These are phyloP conservation scores for Arvicola amphibius DNA, from an alignment of 2,797 vertebrate species.

Conservation along the genomic window DNA sequence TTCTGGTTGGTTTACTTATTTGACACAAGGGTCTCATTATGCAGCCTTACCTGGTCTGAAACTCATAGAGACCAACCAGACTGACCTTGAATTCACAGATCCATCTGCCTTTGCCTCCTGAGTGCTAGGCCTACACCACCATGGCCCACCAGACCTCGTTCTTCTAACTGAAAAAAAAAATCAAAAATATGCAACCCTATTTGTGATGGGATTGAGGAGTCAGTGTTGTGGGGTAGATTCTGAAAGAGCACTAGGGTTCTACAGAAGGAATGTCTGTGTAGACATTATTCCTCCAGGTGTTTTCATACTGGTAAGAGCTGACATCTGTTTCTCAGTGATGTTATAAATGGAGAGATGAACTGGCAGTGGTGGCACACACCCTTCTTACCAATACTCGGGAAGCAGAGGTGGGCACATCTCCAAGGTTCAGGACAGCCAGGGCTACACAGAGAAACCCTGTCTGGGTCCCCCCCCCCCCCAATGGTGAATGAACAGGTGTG, in stretches of 20 bases:
- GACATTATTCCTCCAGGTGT: not conserved
- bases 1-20: not conserved
- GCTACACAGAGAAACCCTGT: not conserved
- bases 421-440: not conserved
- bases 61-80: not conserved
- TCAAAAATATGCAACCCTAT: not conserved
- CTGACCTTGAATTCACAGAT: not conserved
- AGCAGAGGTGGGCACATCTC: not conserved
- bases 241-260: not conserved
- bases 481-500: not conserved
- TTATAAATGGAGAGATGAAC: not conserved
- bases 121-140: not conserved
- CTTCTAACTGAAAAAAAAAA: not conserved
- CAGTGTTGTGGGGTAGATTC: not conserved
- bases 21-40: not conserved
- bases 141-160: not conserved
- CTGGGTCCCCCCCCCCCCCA: too few species aligned
- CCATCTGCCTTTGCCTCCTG: too few species aligned
- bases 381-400: not conserved
- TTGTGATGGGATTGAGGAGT: not conserved
- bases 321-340: not conserved
- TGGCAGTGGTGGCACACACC: not conserved
- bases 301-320: not conserved
- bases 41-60: not conserved
- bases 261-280: not conserved